phyloP scores from a whole-genome alignment of 2,888 invertebrate species.

The Icerya purchasi region DNA sequence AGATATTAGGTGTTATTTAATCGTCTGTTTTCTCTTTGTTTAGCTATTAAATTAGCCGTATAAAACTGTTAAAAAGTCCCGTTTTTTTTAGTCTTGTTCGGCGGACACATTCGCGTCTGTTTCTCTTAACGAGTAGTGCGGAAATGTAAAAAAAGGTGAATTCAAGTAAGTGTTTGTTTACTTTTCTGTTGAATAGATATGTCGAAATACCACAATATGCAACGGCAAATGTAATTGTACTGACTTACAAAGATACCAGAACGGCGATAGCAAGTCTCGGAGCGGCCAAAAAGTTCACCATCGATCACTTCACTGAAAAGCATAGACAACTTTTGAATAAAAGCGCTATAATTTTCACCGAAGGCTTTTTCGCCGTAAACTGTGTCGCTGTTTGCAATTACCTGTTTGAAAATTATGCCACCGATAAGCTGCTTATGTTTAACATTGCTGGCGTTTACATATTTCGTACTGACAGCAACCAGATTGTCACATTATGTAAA shows the following conservation, averaged over 20 bases:
- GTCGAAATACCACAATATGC: neutral
- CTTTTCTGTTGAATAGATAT: too few relatives aligned
- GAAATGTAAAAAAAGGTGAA: too few relatives aligned
- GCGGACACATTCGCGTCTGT: too few relatives aligned
- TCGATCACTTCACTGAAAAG: neutral
- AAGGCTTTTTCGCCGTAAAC: neutral
- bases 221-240: neutral
- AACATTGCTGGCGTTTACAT: neutral
- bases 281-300: neutral
- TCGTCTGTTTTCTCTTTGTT: too few relatives aligned
- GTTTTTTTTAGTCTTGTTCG: too few relatives aligned
- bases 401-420: neutral
- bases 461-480: neutral
- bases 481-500: neutral
- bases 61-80: too few relatives aligned
- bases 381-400: neutral
- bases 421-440: neutral
- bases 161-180: too few relatives aligned
- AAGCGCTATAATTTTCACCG: neutral
- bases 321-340: neutral
- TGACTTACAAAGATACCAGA: neutral
- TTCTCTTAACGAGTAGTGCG: too few relatives aligned
- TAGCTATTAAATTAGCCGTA: too few relatives aligned
- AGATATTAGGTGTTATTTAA: too few relatives aligned
- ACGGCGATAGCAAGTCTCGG: neutral